These are phyloP conservation scores for Calephelis perditalis DNA, from an alignment of 2,888 invertebrate genomes.

Conservation along the genomic window DNA sequence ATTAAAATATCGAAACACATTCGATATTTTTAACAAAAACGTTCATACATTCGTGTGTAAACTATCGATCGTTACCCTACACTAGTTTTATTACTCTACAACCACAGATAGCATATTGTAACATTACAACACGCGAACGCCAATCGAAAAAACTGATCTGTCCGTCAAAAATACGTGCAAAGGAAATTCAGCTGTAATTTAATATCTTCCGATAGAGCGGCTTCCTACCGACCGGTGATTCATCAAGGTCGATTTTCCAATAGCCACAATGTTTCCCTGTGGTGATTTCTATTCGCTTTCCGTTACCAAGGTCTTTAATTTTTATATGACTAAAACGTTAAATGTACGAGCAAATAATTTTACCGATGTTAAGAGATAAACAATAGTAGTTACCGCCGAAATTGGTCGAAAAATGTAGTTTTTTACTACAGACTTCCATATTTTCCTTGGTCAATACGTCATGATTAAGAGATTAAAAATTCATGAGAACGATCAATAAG, in stretches of 20 bases:
- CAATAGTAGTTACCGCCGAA: too few species aligned
- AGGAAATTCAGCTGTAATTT: slow-evolving; percentile 35
- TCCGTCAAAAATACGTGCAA: slow-evolving; percentile 45
- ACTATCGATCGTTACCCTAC: slow-evolving; percentile 7
- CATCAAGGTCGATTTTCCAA: slow-evolving; percentile 39
- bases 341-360: too few species aligned
- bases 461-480: too few species aligned
- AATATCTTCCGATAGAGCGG: slow-evolving; percentile 47
- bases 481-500: too few species aligned
- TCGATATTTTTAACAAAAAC: too few species aligned
- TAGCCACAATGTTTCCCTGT: slow-evolving; percentile 34
- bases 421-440: too few species aligned
- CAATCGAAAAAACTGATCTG: slow-evolving; percentile 47
- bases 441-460: too few species aligned
- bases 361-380: too few species aligned
- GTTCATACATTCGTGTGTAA: not conserved
- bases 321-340: slow-evolving; percentile 9
- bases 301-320: slow-evolving; percentile 33
- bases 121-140: slow-evolving; percentile 37
- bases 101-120: slow-evolving; percentile 19
- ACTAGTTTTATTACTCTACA: slow-evolving; percentile 9
- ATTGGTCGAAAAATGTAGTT: too few species aligned
- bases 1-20: too few species aligned
- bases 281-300: slow-evolving; percentile 39
- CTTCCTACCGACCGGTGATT: slow-evolving; percentile 38